Evolutionary conservation across 1,140 invertebrate genomes (phyloP), one percentile per base, ranked within the genome.

Genomic region (Plutomurus gul): DNA sequence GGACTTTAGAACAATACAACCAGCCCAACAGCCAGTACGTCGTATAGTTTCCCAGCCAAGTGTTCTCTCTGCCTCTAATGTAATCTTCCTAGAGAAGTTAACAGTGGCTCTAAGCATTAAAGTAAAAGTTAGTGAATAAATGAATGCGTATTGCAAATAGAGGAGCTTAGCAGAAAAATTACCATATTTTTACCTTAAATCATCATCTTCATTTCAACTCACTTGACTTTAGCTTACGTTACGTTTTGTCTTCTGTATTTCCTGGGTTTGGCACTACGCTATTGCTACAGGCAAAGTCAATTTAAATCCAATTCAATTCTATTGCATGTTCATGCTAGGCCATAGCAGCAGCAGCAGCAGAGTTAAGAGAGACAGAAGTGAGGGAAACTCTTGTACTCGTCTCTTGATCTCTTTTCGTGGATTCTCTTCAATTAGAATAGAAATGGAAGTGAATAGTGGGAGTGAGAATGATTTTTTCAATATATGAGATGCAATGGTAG

Each of bases 351-450:
- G 36, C 25, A 65, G 56, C 18, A 22, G 47, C 13, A 18, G 25
- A 22, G 10, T 51, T 18, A 25, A 51, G 56, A 65, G n/a, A 65
- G 39, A 43, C 39, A 43, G 10, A 43, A 43, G 39, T 13, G 39
- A 43, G 43, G 2, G 13, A 22, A 51, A 8, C 18, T 65, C 56
- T 65, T 27, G 25, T 25, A 27, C 30, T 65, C 56, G 30, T 65
- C 36, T 65, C 56, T 65, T n/a, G 30, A 27, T 65, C 27, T 65
- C 16, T 65, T 16, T 65, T n/a, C 56, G 18, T 65, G 56, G 36
- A 65, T 65, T 65, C 56, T n/a, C 36, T 65, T 65, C 56, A 65
- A 65, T 65, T 65, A 65, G 56, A 65, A 36, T 65, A 65, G 56
- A 65, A 65, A 65, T 65, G 56, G 56, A 65, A 33, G 13, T 65